phyloP scores from a whole-genome alignment of 2,113 vertebrate genomes.

The Labeo catla region DNA sequence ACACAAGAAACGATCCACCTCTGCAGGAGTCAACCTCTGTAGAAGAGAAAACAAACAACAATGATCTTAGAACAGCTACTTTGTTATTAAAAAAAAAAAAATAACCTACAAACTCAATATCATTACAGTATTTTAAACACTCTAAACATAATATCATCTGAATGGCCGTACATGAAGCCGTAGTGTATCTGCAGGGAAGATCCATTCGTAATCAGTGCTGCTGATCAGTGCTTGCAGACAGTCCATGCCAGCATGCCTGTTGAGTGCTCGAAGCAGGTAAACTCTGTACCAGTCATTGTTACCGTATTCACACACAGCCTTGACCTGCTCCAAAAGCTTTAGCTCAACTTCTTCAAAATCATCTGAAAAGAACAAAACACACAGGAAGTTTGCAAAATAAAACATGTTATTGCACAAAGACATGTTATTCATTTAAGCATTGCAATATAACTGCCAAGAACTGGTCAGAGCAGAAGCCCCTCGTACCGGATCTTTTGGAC shows the following conservation, averaged over 20 bases:
- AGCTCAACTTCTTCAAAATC: background rate
- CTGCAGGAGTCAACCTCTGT: constrained; percentile 49
- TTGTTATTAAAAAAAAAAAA: background rate
- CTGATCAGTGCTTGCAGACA: constrained; percentile 67
- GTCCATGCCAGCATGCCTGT: constrained; percentile 62
- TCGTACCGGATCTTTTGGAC: constrained; percentile 56
- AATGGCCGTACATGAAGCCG: constrained; percentile 65
- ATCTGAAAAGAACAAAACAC: constrained; percentile 40
- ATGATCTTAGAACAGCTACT: background rate
- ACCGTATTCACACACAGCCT: constrained; percentile 64
- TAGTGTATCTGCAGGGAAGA: constrained; percentile 70
- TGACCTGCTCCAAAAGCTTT: constrained; percentile 66
- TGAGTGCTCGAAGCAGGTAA: constrained; percentile 72
- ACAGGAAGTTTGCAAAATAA: background rate
- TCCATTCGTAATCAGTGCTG: constrained; percentile 60
- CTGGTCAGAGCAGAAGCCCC: background rate
- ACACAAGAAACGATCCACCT: constrained; percentile 72
- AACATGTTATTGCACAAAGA: background rate
- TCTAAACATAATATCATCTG: background rate
- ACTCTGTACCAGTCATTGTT: constrained; percentile 72
- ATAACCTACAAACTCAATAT: background rate
- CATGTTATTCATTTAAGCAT: background rate
- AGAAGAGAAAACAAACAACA: constrained; percentile 16
- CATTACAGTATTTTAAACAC: background rate
- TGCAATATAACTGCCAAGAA: background rate